Percentiles rank a stretch among this genome's conserved stretches.
phyloP scores from a whole-genome alignment of 2,797 vertebrate species.

The Benthosema pterotum region DNA sequence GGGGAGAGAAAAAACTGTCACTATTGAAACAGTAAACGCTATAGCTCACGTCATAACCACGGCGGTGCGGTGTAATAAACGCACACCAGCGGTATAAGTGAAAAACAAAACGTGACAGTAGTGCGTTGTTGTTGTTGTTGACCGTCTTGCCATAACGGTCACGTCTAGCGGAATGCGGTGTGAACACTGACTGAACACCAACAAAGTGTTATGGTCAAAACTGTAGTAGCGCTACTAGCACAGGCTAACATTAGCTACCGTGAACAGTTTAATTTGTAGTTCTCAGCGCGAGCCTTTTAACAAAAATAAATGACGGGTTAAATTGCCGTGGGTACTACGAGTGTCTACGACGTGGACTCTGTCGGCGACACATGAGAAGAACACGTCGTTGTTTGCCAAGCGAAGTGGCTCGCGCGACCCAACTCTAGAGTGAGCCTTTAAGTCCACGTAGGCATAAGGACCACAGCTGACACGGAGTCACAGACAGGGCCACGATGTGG shows the following conservation, averaged over 20 bases:
- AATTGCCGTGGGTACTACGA: too few relatives aligned
- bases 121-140: too few relatives aligned
- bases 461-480: slow-evolving; percentile 79
- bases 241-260: slow-evolving; percentile 32
- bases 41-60: slow-evolving; percentile 21
- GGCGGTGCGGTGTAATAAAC: background rate
- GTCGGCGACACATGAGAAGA: too few relatives aligned
- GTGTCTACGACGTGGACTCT: too few relatives aligned
- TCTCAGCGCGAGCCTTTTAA: too few relatives aligned
- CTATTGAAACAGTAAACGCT: slow-evolving; percentile 30
- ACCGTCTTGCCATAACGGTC: too few relatives aligned
- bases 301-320: too few relatives aligned
- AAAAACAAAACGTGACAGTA: background rate
- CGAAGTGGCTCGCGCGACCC: too few relatives aligned
- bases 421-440: slow-evolving; percentile 24
- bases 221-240: slow-evolving; percentile 51
- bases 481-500: slow-evolving; percentile 56
- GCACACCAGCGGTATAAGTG: accelerated
- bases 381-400: too few relatives aligned
- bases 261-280: slow-evolving; percentile 18
- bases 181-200: too few relatives aligned
- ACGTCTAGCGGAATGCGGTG: too few relatives aligned
- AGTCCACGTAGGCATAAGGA: slow-evolving; percentile 85
- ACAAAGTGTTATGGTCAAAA: slow-evolving; percentile 26
- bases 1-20: slow-evolving; percentile 37